Conservation (phyloP, 2,888 invertebrate species). For the Coremacera marginata region DNA sequence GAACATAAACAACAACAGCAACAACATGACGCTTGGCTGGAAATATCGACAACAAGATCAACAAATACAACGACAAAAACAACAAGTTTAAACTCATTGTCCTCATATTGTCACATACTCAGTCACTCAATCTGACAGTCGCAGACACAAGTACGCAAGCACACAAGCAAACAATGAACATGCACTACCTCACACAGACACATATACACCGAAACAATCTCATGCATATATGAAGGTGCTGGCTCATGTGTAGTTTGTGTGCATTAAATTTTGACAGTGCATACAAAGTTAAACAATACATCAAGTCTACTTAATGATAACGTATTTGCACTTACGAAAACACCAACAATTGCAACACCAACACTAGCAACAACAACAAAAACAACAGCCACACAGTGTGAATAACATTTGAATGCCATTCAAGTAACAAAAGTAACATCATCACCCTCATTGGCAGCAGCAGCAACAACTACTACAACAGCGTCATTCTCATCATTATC, state of each 20-base stretch:
- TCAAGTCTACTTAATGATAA: slow-evolving; percentile 36
- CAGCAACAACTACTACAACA: background rate
- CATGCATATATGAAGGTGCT: background rate
- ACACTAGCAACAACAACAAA: background rate
- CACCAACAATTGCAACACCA: slow-evolving; percentile 2
- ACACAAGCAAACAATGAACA: background rate
- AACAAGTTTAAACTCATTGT: slow-evolving; percentile 18
- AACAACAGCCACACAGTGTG: background rate
- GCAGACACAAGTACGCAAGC: slow-evolving; percentile 3
- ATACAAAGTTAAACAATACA: slow-evolving; percentile 34
- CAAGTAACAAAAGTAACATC: background rate
- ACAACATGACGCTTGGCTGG: background rate
- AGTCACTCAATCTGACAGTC: slow-evolving; percentile 14
- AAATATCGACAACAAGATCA: background rate
- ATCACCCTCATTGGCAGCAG: background rate
- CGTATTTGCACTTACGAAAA: slow-evolving; percentile 22
- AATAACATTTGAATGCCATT: too few species aligned
- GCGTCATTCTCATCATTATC: background rate
- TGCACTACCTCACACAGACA: background rate
- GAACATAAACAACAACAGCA: background rate
- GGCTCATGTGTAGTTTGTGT: background rate
- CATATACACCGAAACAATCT: background rate
- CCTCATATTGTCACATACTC: background rate
- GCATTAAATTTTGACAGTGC: background rate
- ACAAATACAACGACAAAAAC: background rate